These are phyloP conservation scores for Paracanthobrama guichenoti DNA, from an alignment of 2,113 vertebrate genomes.

Conservation along the genomic window DNA sequence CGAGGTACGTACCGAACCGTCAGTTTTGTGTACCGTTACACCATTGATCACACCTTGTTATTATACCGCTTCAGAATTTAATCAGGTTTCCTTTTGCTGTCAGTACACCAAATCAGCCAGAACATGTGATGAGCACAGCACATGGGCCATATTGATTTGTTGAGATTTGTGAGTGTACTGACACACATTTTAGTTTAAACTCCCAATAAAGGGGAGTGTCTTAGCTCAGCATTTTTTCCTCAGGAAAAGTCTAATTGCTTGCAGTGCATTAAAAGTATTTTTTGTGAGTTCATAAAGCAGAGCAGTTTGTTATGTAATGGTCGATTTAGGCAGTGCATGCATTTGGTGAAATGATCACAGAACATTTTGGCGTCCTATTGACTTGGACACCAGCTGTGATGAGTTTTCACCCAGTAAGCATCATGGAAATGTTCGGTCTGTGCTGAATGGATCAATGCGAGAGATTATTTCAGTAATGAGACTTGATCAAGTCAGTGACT, in stretches of 20 bases:
- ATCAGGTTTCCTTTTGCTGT: neutral
- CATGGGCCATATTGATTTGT: neutral
- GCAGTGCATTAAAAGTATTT: neutral
- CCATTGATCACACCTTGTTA: neutral
- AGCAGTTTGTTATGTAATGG: neutral
- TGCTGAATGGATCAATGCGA: conserved; percentile 20
- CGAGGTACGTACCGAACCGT: too few relatives aligned
- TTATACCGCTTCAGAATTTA: conserved; percentile 9
- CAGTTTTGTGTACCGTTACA: too few relatives aligned
- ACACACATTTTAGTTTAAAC: neutral
- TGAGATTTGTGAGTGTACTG: neutral
- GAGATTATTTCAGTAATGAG: conserved; percentile 8
- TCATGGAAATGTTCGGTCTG: conserved; percentile 9
- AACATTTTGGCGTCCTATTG: neutral
- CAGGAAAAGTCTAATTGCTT: neutral
- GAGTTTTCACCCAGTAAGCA: neutral
- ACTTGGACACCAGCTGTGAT: conserved; percentile 1
- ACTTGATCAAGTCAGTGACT: neutral
- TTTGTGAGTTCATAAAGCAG: neutral
- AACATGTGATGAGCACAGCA: conserved; percentile 11
- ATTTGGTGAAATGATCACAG: neutral
- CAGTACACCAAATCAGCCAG: neutral
- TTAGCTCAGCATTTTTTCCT: neutral
- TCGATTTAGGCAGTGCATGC: neutral
- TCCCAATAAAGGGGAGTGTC: neutral